Evolutionary conservation across 2,888 invertebrate species (phyloP), one percentile per base, ranked within the genome.

Genomic region (Reticulitermes lucifugus): DNA sequence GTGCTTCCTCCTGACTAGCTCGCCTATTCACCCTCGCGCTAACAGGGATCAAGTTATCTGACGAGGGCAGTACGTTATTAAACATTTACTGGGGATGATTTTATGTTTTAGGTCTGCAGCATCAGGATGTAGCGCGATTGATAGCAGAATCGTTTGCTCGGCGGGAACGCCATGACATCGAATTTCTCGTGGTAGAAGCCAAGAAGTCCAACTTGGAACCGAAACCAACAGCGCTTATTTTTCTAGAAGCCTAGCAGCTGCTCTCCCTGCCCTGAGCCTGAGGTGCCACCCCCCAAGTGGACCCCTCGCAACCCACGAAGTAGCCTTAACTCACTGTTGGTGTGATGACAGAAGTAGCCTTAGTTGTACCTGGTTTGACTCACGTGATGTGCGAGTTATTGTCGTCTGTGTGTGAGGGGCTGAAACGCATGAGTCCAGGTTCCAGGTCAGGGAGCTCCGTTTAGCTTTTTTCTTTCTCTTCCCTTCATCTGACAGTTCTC

Each of bases 81-180:
- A 14, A 18, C 14, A 55, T 18, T 14, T 55, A 18, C 5, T 55
- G 55, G 55, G 18, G 55, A 18, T 55, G 55, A 55, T 55, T 14
- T 14, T 55, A 18, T 55, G 21, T 60, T 86, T 94, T 95, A 90
- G 96, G 96, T 86, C 92, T 97, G 90, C 96, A 96, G 89, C 98
- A 98, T 91, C 96, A 96, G 92, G 97, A 98, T 89, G 97, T 98
- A 86, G 98, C 98, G 83, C 94, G 97, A 89, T 93, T 97, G 87
- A 98, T 98, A 90, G 98, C 98, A 25, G 97, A 98, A 90, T 97
- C 97, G 88, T 98, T 98, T 92, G 97, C 98, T 85, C 95, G 97
- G 91, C 94, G 96, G 90, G 96, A 96, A 90, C 95, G 96, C 90
- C 94, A 94, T 91, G 96, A 97, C 90, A 97, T 98, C 91, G 97